These are phyloP conservation scores for Microchrysa polita DNA, from an alignment of 2,888 invertebrate species.

Conservation along the genomic window DNA sequence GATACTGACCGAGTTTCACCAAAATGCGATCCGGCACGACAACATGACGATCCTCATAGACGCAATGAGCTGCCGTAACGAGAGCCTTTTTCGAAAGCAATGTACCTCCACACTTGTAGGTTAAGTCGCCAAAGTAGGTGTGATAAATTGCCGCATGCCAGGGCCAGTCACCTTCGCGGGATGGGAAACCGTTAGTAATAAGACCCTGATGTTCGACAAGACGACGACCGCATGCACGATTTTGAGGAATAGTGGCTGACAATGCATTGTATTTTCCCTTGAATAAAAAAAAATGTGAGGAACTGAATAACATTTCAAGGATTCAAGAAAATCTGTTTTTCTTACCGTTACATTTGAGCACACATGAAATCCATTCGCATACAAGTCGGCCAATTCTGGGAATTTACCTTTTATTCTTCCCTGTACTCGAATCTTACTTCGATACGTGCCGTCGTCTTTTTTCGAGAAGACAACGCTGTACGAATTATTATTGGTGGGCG, in stretches of 20 bases:
- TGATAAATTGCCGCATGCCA: constrained; percentile 63
- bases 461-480: constrained; percentile 32
- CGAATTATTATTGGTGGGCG: background rate
- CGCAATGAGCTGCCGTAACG: constrained; percentile 61
- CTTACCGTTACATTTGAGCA: constrained; percentile 38
- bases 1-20: constrained; percentile 61
- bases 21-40: constrained; percentile 57
- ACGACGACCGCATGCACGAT: constrained; percentile 39
- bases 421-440: constrained; percentile 33
- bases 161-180: constrained; percentile 64
- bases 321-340: no score
- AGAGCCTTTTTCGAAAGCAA: constrained; percentile 59
- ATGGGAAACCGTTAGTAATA: constrained; percentile 59
- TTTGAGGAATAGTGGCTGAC: background rate
- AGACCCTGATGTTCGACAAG: constrained; percentile 51
- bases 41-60: constrained; percentile 55
- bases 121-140: constrained; percentile 31
- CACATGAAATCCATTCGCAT: constrained; percentile 45
- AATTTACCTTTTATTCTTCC: constrained; percentile 41
- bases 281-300: no score
- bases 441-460: background rate
- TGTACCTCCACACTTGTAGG: constrained; percentile 62
- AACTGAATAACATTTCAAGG: no score
- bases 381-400: constrained; percentile 40
- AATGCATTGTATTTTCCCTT: no score